Conservation (phyloP, 1,140 invertebrate species). For the Plutomurus gul region DNA sequence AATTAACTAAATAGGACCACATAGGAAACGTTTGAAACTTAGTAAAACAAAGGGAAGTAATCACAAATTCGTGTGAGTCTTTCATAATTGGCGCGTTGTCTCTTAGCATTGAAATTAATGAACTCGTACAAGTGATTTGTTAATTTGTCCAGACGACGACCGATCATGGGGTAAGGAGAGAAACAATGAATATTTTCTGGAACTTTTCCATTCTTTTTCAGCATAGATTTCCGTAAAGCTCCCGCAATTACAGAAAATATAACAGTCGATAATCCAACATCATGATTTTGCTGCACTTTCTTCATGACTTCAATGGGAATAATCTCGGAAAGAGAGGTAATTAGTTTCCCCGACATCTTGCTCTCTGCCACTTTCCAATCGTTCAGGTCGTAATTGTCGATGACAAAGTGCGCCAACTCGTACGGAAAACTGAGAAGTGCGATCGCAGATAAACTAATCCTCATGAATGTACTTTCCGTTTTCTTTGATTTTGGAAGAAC, state of each 20-base stretch:
- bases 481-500: no score
- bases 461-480: no score
- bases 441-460: no score
- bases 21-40: no score
- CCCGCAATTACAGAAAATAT: slow-evolving; percentile 36
- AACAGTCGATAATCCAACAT: slow-evolving; percentile 34
- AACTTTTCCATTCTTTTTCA: slow-evolving; percentile 39
- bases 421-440: no score
- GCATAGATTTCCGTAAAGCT: slow-evolving; percentile 43
- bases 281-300: slow-evolving; percentile 33
- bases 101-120: no score
- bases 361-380: slow-evolving; percentile 29
- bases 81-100: background rate
- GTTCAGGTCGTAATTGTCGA: slow-evolving; percentile 34
- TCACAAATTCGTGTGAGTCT: background rate
- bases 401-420: background rate
- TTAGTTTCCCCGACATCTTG: slow-evolving; percentile 11
- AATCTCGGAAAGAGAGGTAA: background rate
- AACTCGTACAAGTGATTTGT: slow-evolving; percentile 42
- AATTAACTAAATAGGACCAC: no score
- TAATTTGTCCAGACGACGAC: slow-evolving; percentile 44
- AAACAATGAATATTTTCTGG: slow-evolving; percentile 38
- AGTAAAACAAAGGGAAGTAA: no score
- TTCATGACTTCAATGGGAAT: slow-evolving; percentile 36
- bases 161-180: slow-evolving; percentile 36